These are phyloP conservation scores for Pedionomus torquatus DNA, from an alignment of 2,113 vertebrate genomes.

Conservation along the genomic window DNA sequence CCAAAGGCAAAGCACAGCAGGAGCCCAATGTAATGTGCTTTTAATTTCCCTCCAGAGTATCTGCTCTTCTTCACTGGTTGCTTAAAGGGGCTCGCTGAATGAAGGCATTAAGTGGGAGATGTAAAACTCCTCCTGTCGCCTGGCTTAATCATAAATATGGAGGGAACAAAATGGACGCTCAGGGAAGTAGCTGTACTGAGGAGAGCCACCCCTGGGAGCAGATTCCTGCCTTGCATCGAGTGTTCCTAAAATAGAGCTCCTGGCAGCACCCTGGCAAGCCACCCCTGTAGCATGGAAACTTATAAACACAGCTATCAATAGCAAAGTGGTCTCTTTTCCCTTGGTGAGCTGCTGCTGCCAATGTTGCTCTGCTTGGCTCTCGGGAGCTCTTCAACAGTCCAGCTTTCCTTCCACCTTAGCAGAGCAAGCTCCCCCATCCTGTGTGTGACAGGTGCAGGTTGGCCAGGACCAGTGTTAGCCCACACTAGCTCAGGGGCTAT, in stretches of 20 bases:
- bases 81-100: background rate
- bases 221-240: background rate
- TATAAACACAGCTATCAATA: background rate
- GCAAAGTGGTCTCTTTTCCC: background rate
- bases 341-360: background rate
- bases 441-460: background rate
- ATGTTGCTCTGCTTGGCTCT: background rate
- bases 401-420: background rate
- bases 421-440: fast-evolving
- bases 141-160: background rate
- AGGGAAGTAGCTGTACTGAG: background rate
- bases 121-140: background rate
- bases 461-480: background rate
- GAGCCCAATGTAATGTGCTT: background rate
- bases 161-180: background rate
- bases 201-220: background rate
- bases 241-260: background rate
- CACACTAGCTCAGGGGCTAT: background rate
- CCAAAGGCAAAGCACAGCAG: background rate
- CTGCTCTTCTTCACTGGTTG: background rate
- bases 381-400: background rate
- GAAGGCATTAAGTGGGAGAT: background rate
- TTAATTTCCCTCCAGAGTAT: background rate
- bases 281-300: background rate
- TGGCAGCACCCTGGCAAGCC: background rate